A percentile compares a stretch with the other conserved stretches of the same genome.
Conservation (phyloP, 2,797 vertebrate species). For the Ambastaia sidthimunki region DNA sequence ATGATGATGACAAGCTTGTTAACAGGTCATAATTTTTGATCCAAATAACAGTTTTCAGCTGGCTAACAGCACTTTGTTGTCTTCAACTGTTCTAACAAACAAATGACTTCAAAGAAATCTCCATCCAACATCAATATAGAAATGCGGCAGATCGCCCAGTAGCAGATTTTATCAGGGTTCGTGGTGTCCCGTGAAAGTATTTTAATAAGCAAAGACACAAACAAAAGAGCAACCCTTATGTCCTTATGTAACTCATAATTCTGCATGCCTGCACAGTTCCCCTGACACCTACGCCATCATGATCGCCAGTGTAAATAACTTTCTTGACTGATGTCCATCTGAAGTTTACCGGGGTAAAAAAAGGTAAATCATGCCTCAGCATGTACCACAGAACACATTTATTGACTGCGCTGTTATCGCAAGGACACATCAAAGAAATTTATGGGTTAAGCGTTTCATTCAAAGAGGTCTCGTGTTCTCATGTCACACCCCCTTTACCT, state of each 20-base stretch:
- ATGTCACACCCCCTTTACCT: constrained; percentile 15
- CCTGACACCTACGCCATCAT: not conserved
- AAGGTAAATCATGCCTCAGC: constrained; percentile 34
- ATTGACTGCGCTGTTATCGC: constrained; percentile 18
- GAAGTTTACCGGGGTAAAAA: constrained; percentile 9
- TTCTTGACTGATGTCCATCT: constrained; percentile 15
- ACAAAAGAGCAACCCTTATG: not conserved
- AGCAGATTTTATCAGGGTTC: not conserved
- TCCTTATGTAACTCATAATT: not conserved
- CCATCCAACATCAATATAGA: not conserved
- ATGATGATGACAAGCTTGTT: not conserved
- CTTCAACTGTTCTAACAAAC: not conserved
- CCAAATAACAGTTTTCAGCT: not conserved
- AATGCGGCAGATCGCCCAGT: not conserved
- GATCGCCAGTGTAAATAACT: not conserved
- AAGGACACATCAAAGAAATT: constrained; percentile 23
- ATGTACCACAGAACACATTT: constrained; percentile 41
- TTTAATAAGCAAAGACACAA: not conserved
- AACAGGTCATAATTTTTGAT: not conserved
- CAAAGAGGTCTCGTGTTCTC: constrained; percentile 36
- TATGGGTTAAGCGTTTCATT: constrained; percentile 31
- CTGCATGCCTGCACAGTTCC: not conserved
- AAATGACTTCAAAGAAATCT: not conserved
- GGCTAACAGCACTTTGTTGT: not conserved
- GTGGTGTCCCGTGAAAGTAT: not conserved